A percentile compares a stretch with the other conserved stretches of the same genome.
phyloP scores from a whole-genome alignment of 1,140 invertebrate species.

The Eumaeus atala region DNA sequence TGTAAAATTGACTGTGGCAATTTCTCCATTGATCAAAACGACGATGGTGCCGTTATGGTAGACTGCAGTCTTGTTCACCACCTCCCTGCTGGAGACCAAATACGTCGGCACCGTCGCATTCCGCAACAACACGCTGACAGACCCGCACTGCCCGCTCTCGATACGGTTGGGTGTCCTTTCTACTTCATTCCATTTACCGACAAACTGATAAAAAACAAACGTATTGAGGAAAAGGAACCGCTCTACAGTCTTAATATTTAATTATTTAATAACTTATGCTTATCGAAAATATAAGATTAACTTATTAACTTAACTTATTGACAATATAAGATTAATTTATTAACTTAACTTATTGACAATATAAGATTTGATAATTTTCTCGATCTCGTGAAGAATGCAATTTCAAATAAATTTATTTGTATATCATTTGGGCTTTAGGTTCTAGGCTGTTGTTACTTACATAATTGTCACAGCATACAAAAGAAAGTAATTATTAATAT shows the following conservation, averaged over 20 bases:
- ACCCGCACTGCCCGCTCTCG: neutral
- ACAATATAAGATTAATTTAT: no score
- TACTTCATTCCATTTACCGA: neutral
- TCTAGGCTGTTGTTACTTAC: no score
- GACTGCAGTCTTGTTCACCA: neutral
- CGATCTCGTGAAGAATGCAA: no score
- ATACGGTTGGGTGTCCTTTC: neutral
- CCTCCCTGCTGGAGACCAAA: neutral
- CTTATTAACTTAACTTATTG: no score
- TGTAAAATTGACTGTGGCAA: neutral
- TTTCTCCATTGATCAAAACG: neutral
- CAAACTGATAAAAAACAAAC: no score
- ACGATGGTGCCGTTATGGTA: neutral
- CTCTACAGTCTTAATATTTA: neutral
- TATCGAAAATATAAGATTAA: no score
- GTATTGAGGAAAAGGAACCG: neutral
- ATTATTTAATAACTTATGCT: neutral
- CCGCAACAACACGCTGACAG: neutral
- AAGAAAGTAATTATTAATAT: no score
- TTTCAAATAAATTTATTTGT: no score
- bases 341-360: no score
- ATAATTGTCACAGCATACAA: no score
- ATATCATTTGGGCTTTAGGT: no score
- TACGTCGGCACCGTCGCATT: neutral
- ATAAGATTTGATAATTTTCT: no score